Evolutionary conservation across 2,888 invertebrate species (phyloP).

Genomic region (Agrotis clavis): DNA sequence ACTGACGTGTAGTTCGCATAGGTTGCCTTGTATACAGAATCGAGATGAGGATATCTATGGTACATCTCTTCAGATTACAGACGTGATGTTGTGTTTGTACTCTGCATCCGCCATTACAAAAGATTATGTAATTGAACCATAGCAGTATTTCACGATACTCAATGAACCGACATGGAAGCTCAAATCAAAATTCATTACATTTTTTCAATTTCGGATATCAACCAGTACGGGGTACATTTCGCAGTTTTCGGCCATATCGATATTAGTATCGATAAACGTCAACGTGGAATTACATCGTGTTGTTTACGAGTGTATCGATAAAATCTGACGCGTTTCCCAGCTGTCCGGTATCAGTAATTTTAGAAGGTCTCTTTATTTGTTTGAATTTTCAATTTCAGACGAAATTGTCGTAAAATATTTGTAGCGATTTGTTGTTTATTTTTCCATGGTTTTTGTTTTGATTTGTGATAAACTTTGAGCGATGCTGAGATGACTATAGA

Average conservation of each 20-base stretch:
- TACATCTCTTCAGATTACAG: too few species aligned
- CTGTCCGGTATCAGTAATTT: slow-evolving; percentile 52
- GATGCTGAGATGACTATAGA: too few species aligned
- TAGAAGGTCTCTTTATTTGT: slow-evolving; percentile 51
- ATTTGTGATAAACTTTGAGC: neutral
- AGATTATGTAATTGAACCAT: neutral
- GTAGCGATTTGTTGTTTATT: slow-evolving; percentile 25
- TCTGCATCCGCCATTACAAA: too few species aligned
- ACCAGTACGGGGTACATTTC: slow-evolving; percentile 22
- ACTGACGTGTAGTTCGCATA: too few species aligned
- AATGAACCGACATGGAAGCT: neutral
- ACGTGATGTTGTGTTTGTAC: too few species aligned
- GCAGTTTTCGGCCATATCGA: slow-evolving; percentile 36
- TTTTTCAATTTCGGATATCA: slow-evolving; percentile 42
- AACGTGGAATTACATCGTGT: slow-evolving; percentile 49
- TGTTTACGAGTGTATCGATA: slow-evolving; percentile 56
- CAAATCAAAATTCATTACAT: neutral
- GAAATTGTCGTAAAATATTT: slow-evolving; percentile 35
- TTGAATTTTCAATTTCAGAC: slow-evolving; percentile 51
- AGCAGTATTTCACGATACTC: neutral
- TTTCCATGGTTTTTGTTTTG: slow-evolving; percentile 31
- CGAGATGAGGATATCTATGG: too few species aligned
- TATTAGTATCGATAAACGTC: slow-evolving; percentile 59
- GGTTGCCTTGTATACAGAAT: too few species aligned
- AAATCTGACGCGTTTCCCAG: slow-evolving; percentile 55